Percentiles rank a stretch among this genome's conserved stretches.
Evolutionary conservation across 2,888 invertebrate genomes (phyloP).

Genomic region (Masnerella sp.): DNA sequence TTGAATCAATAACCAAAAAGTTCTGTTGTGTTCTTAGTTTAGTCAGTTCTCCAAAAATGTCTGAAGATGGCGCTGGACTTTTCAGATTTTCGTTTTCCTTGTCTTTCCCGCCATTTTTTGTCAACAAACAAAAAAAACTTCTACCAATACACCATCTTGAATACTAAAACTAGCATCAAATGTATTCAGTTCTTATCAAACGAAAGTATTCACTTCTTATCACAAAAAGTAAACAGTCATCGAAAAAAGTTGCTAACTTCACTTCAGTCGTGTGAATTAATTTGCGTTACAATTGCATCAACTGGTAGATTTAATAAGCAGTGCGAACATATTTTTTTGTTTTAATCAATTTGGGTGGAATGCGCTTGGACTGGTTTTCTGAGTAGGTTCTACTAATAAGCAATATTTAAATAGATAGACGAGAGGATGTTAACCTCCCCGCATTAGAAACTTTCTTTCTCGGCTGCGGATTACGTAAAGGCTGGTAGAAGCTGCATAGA

Average conservation of each 20-base stretch:
- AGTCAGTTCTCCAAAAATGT: too few relatives aligned
- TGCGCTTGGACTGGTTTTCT: constrained; percentile 60
- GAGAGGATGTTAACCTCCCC: constrained; percentile 76
- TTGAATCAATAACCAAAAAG: too few relatives aligned
- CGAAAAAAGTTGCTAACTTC: too few relatives aligned
- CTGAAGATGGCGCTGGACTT: too few relatives aligned
- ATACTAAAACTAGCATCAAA: too few relatives aligned
- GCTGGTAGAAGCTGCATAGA: constrained; percentile 72
- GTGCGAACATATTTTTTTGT: constrained; percentile 28
- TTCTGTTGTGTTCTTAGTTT: too few relatives aligned
- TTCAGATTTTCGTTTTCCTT: too few relatives aligned
- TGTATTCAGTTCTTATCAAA: too few relatives aligned
- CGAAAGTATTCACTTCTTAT: too few relatives aligned
- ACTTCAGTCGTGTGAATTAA: neutral
- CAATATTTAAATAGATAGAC: constrained; percentile 64
- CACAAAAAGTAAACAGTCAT: neutral
- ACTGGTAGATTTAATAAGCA: neutral
- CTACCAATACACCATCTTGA: too few relatives aligned
- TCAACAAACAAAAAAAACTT: too few relatives aligned
- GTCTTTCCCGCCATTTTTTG: too few relatives aligned
- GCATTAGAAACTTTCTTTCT: constrained; percentile 76
- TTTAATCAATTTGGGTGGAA: constrained; percentile 58
- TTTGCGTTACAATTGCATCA: constrained; percentile 1
- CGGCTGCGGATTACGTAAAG: constrained; percentile 75
- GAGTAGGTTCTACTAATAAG: constrained; percentile 63